These are phyloP conservation scores for Hymenopus coronatus DNA, from an alignment of 2,888 invertebrate species.

Conservation along the genomic window DNA sequence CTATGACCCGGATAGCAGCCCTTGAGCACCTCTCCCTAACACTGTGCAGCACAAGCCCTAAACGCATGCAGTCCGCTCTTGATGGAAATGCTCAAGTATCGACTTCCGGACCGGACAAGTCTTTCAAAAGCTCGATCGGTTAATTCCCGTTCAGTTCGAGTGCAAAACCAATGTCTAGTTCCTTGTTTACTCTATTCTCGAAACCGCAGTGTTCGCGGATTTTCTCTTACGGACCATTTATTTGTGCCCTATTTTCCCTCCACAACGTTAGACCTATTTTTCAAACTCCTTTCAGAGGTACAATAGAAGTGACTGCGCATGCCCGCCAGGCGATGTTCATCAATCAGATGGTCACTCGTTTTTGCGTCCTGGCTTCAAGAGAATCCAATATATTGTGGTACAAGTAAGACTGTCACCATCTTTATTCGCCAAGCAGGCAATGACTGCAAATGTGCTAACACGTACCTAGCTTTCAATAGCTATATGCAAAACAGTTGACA, in stretches of 20 bases:
- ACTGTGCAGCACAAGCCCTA: too few relatives aligned
- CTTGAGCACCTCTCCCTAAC: too few relatives aligned
- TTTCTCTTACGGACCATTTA: background rate
- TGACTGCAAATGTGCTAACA: too few relatives aligned
- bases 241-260: background rate
- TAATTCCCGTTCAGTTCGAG: background rate
- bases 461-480: too few relatives aligned
- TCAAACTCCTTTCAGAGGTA: background rate
- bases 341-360: background rate
- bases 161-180: background rate
- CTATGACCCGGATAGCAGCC: too few relatives aligned
- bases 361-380: background rate
- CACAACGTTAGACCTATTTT: too few relatives aligned
- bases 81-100: too few relatives aligned
- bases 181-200: slow-evolving; percentile 5
- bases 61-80: too few relatives aligned
- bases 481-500: too few relatives aligned
- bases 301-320: slow-evolving; percentile 3
- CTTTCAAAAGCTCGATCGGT: too few relatives aligned
- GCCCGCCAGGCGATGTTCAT: background rate
- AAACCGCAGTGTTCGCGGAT: slow-evolving; percentile 10
- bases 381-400: slow-evolving; percentile 8
- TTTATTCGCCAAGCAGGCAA: slow-evolving; percentile 1
- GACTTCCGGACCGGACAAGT: too few relatives aligned
- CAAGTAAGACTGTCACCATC: background rate